Evolutionary conservation across 2,113 vertebrate species (phyloP).

Genomic region (Hystrix cristata): DNA sequence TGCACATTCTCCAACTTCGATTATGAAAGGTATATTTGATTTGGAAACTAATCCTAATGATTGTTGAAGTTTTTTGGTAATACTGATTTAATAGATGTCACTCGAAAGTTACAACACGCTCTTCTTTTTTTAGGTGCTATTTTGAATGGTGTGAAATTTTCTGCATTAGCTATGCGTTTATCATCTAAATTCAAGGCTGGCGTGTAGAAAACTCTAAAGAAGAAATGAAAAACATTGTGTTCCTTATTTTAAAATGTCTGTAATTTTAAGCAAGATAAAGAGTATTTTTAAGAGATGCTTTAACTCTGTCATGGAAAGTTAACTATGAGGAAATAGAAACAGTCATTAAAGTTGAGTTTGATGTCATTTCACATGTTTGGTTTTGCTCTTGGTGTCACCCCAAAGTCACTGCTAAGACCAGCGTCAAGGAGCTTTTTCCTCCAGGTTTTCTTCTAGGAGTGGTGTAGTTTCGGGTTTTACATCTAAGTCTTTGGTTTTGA

Average conservation of each 20-base stretch:
- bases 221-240: constrained; percentile 21
- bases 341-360: not conserved
- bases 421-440: not conserved
- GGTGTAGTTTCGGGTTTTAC: not conserved
- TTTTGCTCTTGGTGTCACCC: not conserved
- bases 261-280: constrained; percentile 55
- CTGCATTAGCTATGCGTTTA: not conserved
- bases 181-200: constrained; percentile 24
- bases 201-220: not conserved
- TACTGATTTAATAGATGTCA: not conserved
- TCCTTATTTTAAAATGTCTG: not conserved
- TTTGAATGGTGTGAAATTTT: constrained; percentile 45
- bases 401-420: not conserved
- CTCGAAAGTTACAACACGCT: not conserved
- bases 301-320: not conserved
- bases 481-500: not conserved
- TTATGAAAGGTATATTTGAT: not conserved
- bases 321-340: not conserved
- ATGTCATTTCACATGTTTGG: not conserved
- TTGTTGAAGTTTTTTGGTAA: constrained; percentile 3
- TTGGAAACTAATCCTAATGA: constrained; percentile 28
- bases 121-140: not conserved
- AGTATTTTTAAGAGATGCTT: not conserved
- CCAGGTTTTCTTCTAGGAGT: not conserved
- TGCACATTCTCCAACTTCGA: not conserved